These are phyloP conservation scores for Drosophila busckii DNA, from an alignment of 1,140 invertebrate species.

Conservation along the genomic window DNA sequence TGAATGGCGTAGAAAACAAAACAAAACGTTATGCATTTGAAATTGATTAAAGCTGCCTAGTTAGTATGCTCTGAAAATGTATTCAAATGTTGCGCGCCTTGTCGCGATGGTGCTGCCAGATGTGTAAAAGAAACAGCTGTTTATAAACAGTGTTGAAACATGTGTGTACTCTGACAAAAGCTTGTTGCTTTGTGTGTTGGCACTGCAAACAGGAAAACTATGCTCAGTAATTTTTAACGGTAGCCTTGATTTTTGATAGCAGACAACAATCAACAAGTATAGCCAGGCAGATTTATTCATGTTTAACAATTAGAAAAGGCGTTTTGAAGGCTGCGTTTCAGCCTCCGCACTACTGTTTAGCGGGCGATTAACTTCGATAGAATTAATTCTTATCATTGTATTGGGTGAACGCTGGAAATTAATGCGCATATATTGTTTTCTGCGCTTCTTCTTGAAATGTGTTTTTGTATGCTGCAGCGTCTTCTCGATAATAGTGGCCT, in stretches of 20 bases:
- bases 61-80: background rate
- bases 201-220: too few species aligned
- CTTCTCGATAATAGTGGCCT: slow-evolving; percentile 94
- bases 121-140: slow-evolving; percentile 5
- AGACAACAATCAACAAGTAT: too few species aligned
- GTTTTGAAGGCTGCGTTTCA: slow-evolving; percentile 30
- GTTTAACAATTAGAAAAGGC: slow-evolving; percentile 60
- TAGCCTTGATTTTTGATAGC: too few species aligned
- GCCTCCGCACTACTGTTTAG: slow-evolving; percentile 27
- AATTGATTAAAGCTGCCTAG: slow-evolving; percentile 36
- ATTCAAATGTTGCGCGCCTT: background rate
- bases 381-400: slow-evolving; percentile 88
- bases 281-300: background rate
- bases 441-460: slow-evolving; percentile 85
- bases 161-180: too few species aligned
- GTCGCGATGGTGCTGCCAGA: background rate
- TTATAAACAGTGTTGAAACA: background rate
- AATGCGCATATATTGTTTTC: slow-evolving; percentile 88
- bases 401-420: slow-evolving; percentile 86
- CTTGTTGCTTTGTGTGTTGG: too few species aligned
- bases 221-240: too few species aligned
- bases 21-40: slow-evolving; percentile 40
- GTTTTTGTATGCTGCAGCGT: slow-evolving; percentile 91
- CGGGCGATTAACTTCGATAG: slow-evolving; percentile 81
- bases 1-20: slow-evolving; percentile 19